Evolutionary conservation across 1,140 invertebrate species (phyloP), one percentile per base, ranked within the genome.

Genomic region (Rhynchophorus ferrugineus): DNA sequence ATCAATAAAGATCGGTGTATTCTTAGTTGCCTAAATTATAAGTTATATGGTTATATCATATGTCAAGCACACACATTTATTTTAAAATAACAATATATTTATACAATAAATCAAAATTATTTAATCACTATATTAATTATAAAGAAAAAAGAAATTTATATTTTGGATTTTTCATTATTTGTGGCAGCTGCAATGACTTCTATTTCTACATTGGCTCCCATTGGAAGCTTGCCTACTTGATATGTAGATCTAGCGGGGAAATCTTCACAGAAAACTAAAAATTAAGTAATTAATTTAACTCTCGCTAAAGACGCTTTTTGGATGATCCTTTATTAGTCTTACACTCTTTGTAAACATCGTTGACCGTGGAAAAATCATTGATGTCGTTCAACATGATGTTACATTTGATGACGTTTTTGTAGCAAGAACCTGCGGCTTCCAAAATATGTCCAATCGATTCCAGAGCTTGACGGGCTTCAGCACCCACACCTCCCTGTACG

Each of bases 351-450:
- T 95, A 95, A 13, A 91, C 78, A 62, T 86, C 78, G 69, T 95
- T 95, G 20, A 95, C 80, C 11, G 72, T 72, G 36, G 74, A 70
- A 71, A 90, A 92, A 65, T 93, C 87, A 46, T 83, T 79, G 2
- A 95, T 88, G 66, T 88, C 82, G 47, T 79, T 77, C 1, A 95
- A 69, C 35, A 94, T 76, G 13, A 95, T 81, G 0, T 89, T 93
- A 18, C 81, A 83, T 70, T 94, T 94, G 1, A 93, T 75, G 54
- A 94, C 88, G 59, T 88, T 87, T 21, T 79, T 76, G 49, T 81
- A 82, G 29, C 75, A 75, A 5, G 79, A 77, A 9, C 84, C 87
- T 37, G 85, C 85, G 19, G 78, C 86, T 62, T 82, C 76, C 1
- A 95, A 71, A 45, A 93, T 77, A 37, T 81, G 74, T 24, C 82